Base-by-base conservation (phyloP, 2,113 vertebrate species). In the Nothobranchius kuhntae region DNA sequence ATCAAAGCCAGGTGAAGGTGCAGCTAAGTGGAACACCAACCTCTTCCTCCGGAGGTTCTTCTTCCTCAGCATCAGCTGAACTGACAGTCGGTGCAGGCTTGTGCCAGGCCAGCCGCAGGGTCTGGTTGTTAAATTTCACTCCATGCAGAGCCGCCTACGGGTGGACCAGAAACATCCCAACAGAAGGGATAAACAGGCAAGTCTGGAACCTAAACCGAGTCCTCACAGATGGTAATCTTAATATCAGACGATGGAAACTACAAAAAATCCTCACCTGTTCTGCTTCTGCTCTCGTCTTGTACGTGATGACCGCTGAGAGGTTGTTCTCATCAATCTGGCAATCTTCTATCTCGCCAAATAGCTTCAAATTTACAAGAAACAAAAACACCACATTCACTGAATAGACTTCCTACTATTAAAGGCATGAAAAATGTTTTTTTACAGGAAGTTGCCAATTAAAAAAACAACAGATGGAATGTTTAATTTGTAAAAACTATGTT, bases 341-440 rank as follows among this genome's bases (percentile, higher is more conserved):
- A 87, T 98, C 96, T 92, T 98, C 97, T 80, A 98, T 98, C 89
- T 99, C 96, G 75, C 97, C 98, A 90, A 95, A 98, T 97, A 98
- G 96, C 96, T 98, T 93, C 78, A 92, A 86, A 77, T 85, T 82
- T 40, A 70, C 12, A 77, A 7, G 78, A 78, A 54, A 30, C 30
- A 40, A 83, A 77, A 65, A 67, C 11, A 73, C 10, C 72, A 79
- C 7, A 63, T 30, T 30, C 1, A 30, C 30, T 30, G 2, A 30
- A 30, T 30, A 21, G 21, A 1, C 30, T 3, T 30, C 30, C 4
- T 4, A 30, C 30, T 30, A 21, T 21, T 4, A 30, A 30, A 30
- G 30, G 4, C 30, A 30, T 30, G 4, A 30, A 3, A 30, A 30
- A 30, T 3, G 30, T 30, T 1, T 30, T 30, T 30, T 3, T 0